phyloP scores from a whole-genome alignment of 2,113 vertebrate genomes.

The Glaucomys volans region DNA sequence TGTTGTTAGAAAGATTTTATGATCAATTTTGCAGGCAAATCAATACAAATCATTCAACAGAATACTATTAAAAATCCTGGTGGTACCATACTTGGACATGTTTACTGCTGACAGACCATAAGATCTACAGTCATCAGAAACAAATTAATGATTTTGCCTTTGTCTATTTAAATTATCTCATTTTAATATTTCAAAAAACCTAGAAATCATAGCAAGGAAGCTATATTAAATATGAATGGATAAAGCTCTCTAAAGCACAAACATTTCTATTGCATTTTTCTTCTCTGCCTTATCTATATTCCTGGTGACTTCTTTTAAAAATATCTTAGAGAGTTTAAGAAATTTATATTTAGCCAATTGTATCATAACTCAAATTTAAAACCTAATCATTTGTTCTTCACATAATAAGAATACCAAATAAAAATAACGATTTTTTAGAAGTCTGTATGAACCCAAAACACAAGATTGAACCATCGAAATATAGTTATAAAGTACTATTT shows the following conservation, averaged over 20 bases:
- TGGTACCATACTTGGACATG: constrained; percentile 27
- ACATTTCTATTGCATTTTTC: constrained; percentile 21
- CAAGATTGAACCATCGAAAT: neutral
- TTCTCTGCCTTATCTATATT: constrained; percentile 16
- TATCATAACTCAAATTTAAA: constrained; percentile 24
- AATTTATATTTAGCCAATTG: neutral
- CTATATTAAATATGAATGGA: constrained; percentile 23
- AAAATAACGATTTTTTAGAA: neutral
- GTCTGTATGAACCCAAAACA: neutral
- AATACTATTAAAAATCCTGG: constrained; percentile 60
- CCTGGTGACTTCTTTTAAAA: neutral
- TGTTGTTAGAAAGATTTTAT: constrained; percentile 43
- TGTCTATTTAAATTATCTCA: constrained; percentile 50
- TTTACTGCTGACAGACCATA: constrained; percentile 53
- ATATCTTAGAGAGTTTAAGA: constrained; percentile 17
- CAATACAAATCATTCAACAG: constrained; percentile 58
- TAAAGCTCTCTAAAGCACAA: neutral
- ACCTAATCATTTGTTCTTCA: neutral
- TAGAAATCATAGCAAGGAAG: neutral
- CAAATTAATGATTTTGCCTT: constrained; percentile 60
- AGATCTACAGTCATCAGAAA: constrained; percentile 30
- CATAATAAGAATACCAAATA: neutral
- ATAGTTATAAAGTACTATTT: neutral
- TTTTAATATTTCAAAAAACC: constrained; percentile 62
- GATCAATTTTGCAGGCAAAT: constrained; percentile 53